Evolutionary conservation across 2,888 invertebrate species (phyloP), one percentile per base, ranked within the genome.

Genomic region (Agrochola macilenta): DNA sequence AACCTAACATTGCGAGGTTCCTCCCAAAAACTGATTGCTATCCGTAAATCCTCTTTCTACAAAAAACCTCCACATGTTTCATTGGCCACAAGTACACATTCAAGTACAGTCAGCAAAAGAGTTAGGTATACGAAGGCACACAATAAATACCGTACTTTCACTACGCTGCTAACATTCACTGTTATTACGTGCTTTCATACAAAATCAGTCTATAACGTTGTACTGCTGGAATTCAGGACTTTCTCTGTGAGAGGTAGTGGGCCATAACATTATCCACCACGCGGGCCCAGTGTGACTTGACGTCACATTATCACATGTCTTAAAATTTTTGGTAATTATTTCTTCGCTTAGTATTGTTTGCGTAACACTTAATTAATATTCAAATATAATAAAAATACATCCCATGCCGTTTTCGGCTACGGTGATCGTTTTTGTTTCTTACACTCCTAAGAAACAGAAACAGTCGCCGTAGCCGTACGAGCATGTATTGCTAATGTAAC

Each of bases 51-150:
- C n/a, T 69, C 64, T 52, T 80, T 79, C 65, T 58, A n/a, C 74
- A 80, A 81, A 61, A 78, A 68, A 43, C 20, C 20, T 52, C 20
- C 74, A 64, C 52, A 74, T 60, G 74, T 60, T 77, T 78, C 74
- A 76, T 85, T 85, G 72, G 63, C 76, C 76, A 76, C 75, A 80
- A 83, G 69, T 77, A 81, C 43, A 58, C 23, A 35, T 61, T 69
- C 23, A 26, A 35, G 52, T 79, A 78, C 64, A 14, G 17, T 65
- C 30, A n/a, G n/a, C 17, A 46, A 26, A 69, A 0, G 17, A 57
- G 20, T 30, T 20, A 30, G 7, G 0, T 26, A 26, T 14, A 26
- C 30, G 17, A 30, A 26, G 26, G 3, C 3, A 30, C 8, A 8
- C 30, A 60, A 30, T 9, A 30, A 39, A 26, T 3, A 20, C 0